A percentile compares a stretch with the other conserved stretches of the same genome.
phyloP scores from a whole-genome alignment of 2,113 vertebrate genomes.

The Cyphomyrus plagiostoma region DNA sequence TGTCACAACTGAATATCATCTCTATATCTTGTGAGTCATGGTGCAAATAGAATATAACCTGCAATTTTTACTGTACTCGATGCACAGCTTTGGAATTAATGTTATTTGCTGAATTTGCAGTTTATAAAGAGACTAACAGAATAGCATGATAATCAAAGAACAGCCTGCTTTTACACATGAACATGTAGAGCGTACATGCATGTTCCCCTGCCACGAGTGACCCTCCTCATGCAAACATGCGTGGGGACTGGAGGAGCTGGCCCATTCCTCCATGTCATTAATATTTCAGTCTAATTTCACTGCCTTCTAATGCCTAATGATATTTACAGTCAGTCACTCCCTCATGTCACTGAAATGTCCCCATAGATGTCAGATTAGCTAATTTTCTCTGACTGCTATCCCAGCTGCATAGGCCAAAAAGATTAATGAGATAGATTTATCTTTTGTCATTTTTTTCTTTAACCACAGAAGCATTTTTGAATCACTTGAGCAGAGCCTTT shows the following conservation, averaged over 20 bases:
- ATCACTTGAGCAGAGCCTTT: not conserved
- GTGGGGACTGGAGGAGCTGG: not conserved
- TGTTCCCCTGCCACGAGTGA: not conserved
- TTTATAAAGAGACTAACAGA: not conserved
- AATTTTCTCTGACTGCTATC: slow-evolving; percentile 54
- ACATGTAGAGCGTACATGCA: not conserved
- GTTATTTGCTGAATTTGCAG: not conserved
- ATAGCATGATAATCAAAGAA: not conserved
- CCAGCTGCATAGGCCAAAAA: slow-evolving; percentile 55
- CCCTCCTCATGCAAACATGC: not conserved
- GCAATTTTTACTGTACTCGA: not conserved
- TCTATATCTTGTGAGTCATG: not conserved
- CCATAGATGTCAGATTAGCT: slow-evolving; percentile 42
- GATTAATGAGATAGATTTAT: slow-evolving; percentile 71
- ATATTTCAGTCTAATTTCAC: slow-evolving; percentile 51
- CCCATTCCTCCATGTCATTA: slow-evolving; percentile 13
- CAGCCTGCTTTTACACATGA: not conserved
- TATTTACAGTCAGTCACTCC: slow-evolving; percentile 50
- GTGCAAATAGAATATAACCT: not conserved
- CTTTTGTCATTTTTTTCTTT: slow-evolving; percentile 60
- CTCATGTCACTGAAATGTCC: slow-evolving; percentile 57
- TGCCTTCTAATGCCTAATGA: slow-evolving; percentile 56
- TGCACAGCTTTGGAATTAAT: not conserved
- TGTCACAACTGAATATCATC: not conserved
- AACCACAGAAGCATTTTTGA: slow-evolving; percentile 42